phyloP scores from a whole-genome alignment of 2,113 vertebrate species.

The Beaufortia kweichowensis region DNA sequence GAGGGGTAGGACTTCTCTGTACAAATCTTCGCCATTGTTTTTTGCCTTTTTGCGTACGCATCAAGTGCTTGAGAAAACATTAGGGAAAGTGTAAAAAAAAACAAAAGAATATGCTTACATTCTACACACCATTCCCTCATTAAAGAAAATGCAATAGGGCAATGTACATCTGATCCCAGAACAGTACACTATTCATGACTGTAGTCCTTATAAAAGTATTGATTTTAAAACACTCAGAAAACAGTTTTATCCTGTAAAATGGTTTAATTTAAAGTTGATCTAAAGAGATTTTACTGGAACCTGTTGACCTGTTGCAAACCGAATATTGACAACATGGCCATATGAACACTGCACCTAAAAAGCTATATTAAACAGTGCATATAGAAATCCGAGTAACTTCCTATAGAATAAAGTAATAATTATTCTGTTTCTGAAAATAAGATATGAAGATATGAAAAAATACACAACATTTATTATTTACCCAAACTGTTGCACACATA shows the following conservation, averaged over 20 bases:
- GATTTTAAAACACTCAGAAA: neutral
- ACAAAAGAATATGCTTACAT: neutral
- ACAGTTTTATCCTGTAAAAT: neutral
- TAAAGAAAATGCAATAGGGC: neutral
- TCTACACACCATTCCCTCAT: neutral
- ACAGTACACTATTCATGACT: neutral
- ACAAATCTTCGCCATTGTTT: conserved; percentile 86
- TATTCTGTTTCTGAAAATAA: no score
- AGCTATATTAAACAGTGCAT: neutral
- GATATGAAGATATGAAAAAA: neutral
- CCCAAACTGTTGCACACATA: neutral
- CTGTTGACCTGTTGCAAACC: conserved; percentile 35
- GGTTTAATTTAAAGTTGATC: neutral
- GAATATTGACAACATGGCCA: conserved; percentile 33
- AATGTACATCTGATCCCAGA: neutral
- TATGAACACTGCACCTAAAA: conserved; percentile 63
- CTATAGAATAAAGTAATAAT: no score
- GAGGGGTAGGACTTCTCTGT: conserved; percentile 76
- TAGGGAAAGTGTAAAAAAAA: conserved; percentile 45
- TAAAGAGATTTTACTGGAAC: conserved; percentile 1
- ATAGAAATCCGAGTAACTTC: no score
- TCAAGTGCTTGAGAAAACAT: conserved; percentile 48
- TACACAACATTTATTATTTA: no score
- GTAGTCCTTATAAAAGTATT: neutral
- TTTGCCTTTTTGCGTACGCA: conserved; percentile 51